A percentile compares a stretch with the other conserved stretches of the same genome.
phyloP scores from a whole-genome alignment of 2,113 vertebrate genomes.

The Ceuthmochares aereus region DNA sequence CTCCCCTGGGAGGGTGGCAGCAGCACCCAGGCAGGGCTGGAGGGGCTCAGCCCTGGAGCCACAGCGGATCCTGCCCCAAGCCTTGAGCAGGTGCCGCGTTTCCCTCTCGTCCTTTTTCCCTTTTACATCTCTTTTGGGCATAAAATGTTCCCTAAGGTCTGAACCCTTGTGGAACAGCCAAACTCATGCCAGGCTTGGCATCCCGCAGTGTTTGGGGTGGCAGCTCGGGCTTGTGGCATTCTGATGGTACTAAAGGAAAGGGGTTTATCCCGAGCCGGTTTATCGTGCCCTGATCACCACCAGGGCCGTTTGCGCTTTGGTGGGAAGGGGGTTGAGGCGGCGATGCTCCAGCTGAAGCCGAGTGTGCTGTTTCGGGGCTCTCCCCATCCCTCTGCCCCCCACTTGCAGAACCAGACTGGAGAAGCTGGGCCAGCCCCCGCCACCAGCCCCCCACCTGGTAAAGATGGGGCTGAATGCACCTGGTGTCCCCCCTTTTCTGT shows the following conservation, averaged over 20 bases:
- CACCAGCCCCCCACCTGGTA: neutral
- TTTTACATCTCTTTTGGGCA: neutral
- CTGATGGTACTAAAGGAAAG: neutral
- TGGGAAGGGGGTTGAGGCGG: neutral
- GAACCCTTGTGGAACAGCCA: neutral
- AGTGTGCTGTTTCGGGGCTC: neutral
- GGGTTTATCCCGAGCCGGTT: too few species aligned
- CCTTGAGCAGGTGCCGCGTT: too few species aligned
- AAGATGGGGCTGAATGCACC: neutral
- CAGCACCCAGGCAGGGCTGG: neutral
- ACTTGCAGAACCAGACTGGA: neutral
- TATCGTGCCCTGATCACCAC: too few species aligned
- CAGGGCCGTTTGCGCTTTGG: neutral
- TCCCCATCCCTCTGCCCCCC: neutral
- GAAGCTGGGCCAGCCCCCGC: neutral
- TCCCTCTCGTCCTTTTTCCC: neutral
- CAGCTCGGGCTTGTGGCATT: too few species aligned
- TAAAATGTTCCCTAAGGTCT: neutral
- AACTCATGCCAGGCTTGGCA: neutral
- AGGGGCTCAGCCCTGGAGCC: neutral
- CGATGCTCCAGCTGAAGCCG: fast-evolving
- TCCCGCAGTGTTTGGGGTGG: neutral
- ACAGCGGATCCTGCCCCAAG: neutral
- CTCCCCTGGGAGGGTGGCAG: neutral
- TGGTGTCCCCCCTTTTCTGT: neutral